Evolutionary conservation across 2,113 vertebrate species (phyloP).

Genomic region (Gasterosteus nipponicus): DNA sequence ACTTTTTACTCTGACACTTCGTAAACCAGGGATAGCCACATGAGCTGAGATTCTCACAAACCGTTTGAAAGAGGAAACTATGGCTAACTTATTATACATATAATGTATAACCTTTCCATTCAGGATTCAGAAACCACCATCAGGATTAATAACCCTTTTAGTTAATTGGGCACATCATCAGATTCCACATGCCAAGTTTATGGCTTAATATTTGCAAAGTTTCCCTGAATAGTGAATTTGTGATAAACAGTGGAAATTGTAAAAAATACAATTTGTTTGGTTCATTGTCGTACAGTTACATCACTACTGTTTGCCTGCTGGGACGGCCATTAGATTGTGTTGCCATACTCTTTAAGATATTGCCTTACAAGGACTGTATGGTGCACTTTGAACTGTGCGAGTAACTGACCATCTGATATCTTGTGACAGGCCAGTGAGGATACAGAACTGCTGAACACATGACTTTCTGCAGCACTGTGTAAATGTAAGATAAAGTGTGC

Average conservation of each 20-base stretch:
- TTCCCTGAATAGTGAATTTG: not conserved
- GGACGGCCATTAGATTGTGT: constrained; percentile 25
- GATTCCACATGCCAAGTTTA: not conserved
- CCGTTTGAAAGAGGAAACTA: not conserved
- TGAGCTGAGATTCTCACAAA: not conserved
- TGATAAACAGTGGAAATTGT: not conserved
- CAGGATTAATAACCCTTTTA: not conserved
- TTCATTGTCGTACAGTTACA: not conserved
- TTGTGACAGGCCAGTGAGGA: constrained; percentile 71
- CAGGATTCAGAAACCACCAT: not conserved
- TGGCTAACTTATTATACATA: not conserved
- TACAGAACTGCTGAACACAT: constrained; percentile 69
- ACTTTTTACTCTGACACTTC: not conserved
- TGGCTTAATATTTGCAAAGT: not conserved
- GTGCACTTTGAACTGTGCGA: constrained; percentile 74
- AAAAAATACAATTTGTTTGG: not conserved
- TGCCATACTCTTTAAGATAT: constrained; percentile 48
- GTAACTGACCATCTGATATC: constrained; percentile 71
- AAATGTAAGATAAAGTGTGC: constrained; percentile 46
- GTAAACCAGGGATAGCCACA: not conserved
- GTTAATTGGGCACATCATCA: not conserved
- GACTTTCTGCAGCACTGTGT: constrained; percentile 56
- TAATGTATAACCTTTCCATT: not conserved
- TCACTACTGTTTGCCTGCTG: not conserved
- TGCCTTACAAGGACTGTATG: constrained; percentile 39